Evolutionary conservation across 2,797 vertebrate genomes (phyloP).

Genomic region (Chelon auratus): DNA sequence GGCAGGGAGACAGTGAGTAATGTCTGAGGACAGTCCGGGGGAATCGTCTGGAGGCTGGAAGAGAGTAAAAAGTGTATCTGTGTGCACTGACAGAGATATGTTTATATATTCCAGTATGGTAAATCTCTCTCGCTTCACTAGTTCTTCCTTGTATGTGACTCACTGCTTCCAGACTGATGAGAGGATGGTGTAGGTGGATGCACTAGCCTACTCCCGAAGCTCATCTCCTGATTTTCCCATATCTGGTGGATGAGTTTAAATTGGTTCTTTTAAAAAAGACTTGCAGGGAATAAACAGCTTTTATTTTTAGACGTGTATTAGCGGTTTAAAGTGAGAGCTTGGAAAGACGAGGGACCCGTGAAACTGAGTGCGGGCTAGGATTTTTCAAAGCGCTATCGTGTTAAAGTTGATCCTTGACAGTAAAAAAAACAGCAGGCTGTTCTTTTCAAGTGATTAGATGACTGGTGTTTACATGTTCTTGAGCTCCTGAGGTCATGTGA

Average conservation of each 20-base stretch:
- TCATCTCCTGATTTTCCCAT: slow-evolving; percentile 21
- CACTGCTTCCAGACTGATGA: slow-evolving; percentile 60
- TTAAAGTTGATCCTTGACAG: neutral
- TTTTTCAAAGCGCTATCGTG: neutral
- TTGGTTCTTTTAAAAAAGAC: neutral
- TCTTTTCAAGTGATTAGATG: too few relatives aligned
- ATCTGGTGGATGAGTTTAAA: slow-evolving; percentile 22
- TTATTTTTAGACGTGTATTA: slow-evolving; percentile 18
- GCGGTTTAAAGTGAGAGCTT: slow-evolving; percentile 16
- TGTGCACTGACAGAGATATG: slow-evolving; percentile 42
- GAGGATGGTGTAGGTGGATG: slow-evolving; percentile 63
- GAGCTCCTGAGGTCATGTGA: too few relatives aligned
- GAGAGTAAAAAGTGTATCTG: slow-evolving; percentile 39
- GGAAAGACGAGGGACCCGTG: neutral
- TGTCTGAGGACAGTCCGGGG: slow-evolving; percentile 67
- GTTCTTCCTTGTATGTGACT: slow-evolving; percentile 63
- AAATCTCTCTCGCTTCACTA: slow-evolving; percentile 55
- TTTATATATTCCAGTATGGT: slow-evolving; percentile 60
- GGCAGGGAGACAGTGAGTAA: slow-evolving; percentile 69
- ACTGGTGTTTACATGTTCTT: too few relatives aligned
- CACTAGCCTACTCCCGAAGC: slow-evolving; percentile 27
- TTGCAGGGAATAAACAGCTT: slow-evolving; percentile 22
- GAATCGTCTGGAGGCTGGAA: slow-evolving; percentile 44
- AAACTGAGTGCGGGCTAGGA: neutral
- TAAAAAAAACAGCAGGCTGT: neutral